phyloP scores from a whole-genome alignment of 2,888 invertebrate genomes.

The Tachina grossa region DNA sequence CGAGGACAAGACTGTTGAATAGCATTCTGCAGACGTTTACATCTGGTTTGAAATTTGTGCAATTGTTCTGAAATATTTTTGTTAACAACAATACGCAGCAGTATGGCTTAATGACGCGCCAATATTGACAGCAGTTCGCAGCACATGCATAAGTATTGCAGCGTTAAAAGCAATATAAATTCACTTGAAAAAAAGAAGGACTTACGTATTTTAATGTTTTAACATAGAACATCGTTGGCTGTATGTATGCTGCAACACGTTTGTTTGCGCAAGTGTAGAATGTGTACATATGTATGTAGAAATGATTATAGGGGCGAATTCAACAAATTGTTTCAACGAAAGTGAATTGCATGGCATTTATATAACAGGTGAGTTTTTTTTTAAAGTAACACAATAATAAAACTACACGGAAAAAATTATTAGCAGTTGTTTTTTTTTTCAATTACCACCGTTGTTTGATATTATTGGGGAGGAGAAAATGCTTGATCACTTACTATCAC shows the following conservation, averaged over 20 bases:
- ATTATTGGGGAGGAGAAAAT: no score
- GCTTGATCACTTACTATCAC: no score
- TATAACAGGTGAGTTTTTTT: slow-evolving; percentile 55
- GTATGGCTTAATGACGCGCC: slow-evolving; percentile 64
- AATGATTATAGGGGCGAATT: slow-evolving; percentile 61
- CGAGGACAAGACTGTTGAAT: slow-evolving; percentile 38
- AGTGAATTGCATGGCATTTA: slow-evolving; percentile 56
- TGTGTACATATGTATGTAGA: background rate
- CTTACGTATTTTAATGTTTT: background rate
- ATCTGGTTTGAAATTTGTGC: slow-evolving; percentile 65
- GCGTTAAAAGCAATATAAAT: no score
- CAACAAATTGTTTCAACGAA: slow-evolving; percentile 51
- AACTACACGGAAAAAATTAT: background rate
- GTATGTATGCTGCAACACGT: no score
- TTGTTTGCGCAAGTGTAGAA: background rate
- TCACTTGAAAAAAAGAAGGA: background rate
- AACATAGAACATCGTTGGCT: background rate
- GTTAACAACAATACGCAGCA: slow-evolving; percentile 23
- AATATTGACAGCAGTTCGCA: slow-evolving; percentile 65
- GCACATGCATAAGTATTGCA: background rate
- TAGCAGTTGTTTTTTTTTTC: no score
- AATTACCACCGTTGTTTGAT: no score
- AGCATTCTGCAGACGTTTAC: slow-evolving; percentile 66
- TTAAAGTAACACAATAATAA: background rate
- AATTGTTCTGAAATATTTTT: slow-evolving; percentile 60